Percentiles rank a stretch among this genome's conserved stretches.
Evolutionary conservation across 1,140 invertebrate species (phyloP).

Genomic region (Drosophila tristis): DNA sequence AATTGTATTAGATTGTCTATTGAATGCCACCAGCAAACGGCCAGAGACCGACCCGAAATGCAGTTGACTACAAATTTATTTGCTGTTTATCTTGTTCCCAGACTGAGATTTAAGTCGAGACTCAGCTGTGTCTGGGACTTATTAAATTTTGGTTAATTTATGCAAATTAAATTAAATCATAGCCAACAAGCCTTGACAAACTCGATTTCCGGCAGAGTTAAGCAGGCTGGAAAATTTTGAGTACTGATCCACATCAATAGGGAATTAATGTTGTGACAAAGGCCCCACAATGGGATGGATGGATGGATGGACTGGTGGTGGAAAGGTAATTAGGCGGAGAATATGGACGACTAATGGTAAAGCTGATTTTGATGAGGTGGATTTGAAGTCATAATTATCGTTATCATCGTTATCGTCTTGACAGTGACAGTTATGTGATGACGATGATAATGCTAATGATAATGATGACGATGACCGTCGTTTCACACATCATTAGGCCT

Average conservation of each 20-base stretch:
- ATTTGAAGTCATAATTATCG: conserved; percentile 43
- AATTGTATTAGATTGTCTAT: conserved; percentile 40
- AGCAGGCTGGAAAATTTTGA: conserved; percentile 46
- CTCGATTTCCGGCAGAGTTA: conserved; percentile 30
- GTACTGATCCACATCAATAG: conserved; percentile 41
- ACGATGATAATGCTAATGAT: no score
- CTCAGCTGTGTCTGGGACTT: not conserved
- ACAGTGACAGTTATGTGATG: conserved; percentile 46
- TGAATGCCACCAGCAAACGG: conserved; percentile 17
- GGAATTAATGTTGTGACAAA: conserved; percentile 35
- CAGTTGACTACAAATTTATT: conserved; percentile 34
- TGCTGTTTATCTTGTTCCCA: not conserved
- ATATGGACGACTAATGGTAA: conserved; percentile 13
- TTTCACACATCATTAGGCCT: conserved; percentile 79
- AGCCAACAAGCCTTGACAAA: conserved; percentile 48
- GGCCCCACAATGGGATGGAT: conserved; percentile 1
- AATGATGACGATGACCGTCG: conserved; percentile 46
- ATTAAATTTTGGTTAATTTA: conserved; percentile 62
- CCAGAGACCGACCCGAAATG: conserved; percentile 13
- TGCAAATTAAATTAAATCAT: conserved; percentile 61
- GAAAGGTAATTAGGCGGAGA: conserved; percentile 41
- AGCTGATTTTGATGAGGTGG: conserved; percentile 42
- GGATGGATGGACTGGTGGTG: not conserved
- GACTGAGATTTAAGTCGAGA: conserved; percentile 4
- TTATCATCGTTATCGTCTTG: conserved; percentile 39